These are phyloP conservation scores for Heterocephalus glaber DNA, from an alignment of 2,113 vertebrate genomes.

Conservation along the genomic window DNA sequence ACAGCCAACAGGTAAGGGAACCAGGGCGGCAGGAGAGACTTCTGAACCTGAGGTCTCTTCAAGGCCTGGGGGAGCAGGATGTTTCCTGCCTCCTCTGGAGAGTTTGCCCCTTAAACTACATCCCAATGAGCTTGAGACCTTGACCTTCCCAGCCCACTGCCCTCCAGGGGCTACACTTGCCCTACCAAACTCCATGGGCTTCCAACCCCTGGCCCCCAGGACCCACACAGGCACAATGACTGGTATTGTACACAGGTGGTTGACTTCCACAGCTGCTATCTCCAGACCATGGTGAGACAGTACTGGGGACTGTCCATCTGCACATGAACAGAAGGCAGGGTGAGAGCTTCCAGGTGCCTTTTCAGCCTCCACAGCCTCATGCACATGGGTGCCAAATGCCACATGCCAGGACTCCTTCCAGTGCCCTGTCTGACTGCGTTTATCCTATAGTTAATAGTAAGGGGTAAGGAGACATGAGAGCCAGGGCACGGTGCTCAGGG, in stretches of 20 bases:
- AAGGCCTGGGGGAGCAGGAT: rapidly evolving
- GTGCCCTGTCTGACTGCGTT: background rate
- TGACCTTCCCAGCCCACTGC: background rate
- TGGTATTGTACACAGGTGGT: background rate
- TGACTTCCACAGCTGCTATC: background rate
- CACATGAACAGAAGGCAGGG: background rate
- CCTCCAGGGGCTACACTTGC: background rate
- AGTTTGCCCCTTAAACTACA: background rate
- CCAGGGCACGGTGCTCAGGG: background rate
- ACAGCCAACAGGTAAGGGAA: background rate
- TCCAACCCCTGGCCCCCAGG: background rate
- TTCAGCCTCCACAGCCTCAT: background rate
- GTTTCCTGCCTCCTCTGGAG: background rate
- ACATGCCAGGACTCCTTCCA: background rate
- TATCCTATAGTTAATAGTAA: background rate
- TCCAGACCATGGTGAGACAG: background rate
- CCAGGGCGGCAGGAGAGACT: background rate
- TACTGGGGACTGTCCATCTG: too few species aligned
- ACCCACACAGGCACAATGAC: background rate
- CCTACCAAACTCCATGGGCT: background rate
- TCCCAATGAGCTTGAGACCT: background rate
- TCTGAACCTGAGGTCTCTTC: background rate
- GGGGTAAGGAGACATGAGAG: background rate
- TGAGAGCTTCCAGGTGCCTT: background rate
- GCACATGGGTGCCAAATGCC: background rate